phyloP scores from a whole-genome alignment of 2,888 invertebrate genomes.

The Anaspis maculata region DNA sequence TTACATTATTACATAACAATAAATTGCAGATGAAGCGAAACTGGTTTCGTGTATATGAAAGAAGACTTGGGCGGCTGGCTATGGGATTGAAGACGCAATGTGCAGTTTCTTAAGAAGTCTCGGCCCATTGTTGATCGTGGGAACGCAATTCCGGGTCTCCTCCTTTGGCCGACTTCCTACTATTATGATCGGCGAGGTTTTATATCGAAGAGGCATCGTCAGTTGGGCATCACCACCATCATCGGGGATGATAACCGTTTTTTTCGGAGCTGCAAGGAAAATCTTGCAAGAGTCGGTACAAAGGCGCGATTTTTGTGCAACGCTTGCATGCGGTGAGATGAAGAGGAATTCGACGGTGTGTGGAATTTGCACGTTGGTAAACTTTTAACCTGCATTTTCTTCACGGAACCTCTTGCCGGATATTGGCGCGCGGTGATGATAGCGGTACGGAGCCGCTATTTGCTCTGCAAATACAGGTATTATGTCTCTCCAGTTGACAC shows the following conservation, averaged over 20 bases:
- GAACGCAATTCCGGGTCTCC: conserved; percentile 13
- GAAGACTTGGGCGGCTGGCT: conserved; percentile 14
- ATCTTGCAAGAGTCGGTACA: no score
- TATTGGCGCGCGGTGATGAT: no score
- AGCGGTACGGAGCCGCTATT: conserved; percentile 9
- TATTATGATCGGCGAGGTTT: no score
- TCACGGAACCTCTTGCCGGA: conserved; percentile 6
- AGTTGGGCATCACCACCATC: no score
- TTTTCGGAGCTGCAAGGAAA: no score
- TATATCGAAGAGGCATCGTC: no score
- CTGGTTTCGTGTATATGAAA: conserved; percentile 18
- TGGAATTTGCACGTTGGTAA: conserved; percentile 2
- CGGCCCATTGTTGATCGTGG: conserved; percentile 20
- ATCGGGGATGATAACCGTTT: no score
- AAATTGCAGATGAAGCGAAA: conserved; percentile 17
- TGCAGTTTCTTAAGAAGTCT: conserved; percentile 21
- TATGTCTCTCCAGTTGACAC: no score
- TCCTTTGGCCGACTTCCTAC: no score
- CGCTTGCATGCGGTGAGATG: no score
- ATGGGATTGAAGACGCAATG: conserved; percentile 17
- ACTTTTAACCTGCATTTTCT: conserved; percentile 11
- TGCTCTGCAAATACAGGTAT: conserved; percentile 6
- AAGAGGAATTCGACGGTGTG: no score
- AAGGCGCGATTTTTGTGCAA: no score
- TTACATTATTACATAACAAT: conserved; percentile 8